Evolutionary conservation across 2,888 invertebrate genomes (phyloP).

Genomic region (Hetaerina titia): DNA sequence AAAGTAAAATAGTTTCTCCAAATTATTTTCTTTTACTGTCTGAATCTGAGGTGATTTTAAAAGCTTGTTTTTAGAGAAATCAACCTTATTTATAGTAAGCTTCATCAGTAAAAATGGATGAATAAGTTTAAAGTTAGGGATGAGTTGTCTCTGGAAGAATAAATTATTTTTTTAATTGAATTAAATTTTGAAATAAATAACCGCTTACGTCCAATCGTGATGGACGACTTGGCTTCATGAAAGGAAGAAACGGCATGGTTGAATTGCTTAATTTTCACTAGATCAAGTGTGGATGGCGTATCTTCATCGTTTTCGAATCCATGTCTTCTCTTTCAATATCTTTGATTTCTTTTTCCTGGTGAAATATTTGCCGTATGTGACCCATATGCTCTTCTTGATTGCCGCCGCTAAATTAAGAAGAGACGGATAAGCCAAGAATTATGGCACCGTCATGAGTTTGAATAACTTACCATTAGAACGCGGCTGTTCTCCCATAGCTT

Average conservation of each 20-base stretch:
- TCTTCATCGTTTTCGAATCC: not conserved
- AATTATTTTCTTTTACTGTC: no score
- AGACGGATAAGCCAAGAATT: not conserved
- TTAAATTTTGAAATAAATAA: no score
- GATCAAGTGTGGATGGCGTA: not conserved
- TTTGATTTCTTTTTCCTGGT: not conserved
- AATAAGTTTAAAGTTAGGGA: no score
- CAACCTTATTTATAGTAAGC: no score
- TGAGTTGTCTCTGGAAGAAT: no score
- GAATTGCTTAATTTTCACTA: not conserved
- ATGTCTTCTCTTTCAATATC: not conserved
- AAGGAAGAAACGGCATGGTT: not conserved
- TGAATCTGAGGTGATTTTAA: no score
- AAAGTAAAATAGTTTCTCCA: no score
- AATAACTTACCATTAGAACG: not conserved
- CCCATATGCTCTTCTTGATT: slow-evolving; percentile 8
- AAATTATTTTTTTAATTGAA: no score
- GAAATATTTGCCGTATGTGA: not conserved
- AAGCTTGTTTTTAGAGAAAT: no score
- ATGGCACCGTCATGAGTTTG: slow-evolving; percentile 13
- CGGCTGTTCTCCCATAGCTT: not conserved
- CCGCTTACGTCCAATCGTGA: no score
- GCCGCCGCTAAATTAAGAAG: not conserved
- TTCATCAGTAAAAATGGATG: no score
- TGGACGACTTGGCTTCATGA: no score